Percentiles rank a stretch among this genome's conserved stretches.
Conservation (phyloP, 1,140 invertebrate genomes). For the Cephus cinctus region DNA sequence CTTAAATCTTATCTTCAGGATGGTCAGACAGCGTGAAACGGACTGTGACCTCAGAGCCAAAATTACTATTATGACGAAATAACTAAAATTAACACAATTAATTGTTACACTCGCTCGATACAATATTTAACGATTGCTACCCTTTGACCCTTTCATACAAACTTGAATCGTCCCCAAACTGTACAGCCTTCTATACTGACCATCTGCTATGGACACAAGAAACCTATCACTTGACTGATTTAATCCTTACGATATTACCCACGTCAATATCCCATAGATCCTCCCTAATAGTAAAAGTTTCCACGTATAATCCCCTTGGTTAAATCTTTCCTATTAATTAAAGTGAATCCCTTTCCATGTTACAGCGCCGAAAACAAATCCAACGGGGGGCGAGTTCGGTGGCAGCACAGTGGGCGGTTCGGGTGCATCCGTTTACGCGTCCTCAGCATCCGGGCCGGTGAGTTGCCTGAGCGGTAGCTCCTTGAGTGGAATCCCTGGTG, state of each 20-base stretch:
- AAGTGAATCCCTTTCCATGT: constrained; percentile 36
- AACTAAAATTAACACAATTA: too few species aligned
- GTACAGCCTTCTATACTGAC: constrained; percentile 34
- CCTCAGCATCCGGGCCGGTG: constrained; percentile 17
- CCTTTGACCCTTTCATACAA: too few species aligned
- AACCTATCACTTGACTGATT: constrained; percentile 30
- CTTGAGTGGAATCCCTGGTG: constrained; percentile 34
- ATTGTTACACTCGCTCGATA: too few species aligned
- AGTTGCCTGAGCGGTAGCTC: constrained; percentile 39
- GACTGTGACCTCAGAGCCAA: too few species aligned
- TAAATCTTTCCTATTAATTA: background rate
- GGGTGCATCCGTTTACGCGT: constrained; percentile 33
- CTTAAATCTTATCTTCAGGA: too few species aligned
- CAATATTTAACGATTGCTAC: too few species aligned
- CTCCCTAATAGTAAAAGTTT: constrained; percentile 4
- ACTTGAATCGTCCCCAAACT: too few species aligned
- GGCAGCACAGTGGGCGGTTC: constrained; percentile 43
- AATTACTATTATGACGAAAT: too few species aligned
- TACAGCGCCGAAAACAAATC: constrained; percentile 70
- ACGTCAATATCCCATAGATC: constrained; percentile 5
- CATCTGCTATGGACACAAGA: constrained; percentile 44
- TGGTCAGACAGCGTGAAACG: too few species aligned
- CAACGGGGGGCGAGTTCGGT: constrained; percentile 49
- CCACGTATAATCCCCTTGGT: background rate
- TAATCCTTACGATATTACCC: constrained; percentile 30